Conservation (phyloP, 2,888 invertebrate species). For the Drepana falcataria region DNA sequence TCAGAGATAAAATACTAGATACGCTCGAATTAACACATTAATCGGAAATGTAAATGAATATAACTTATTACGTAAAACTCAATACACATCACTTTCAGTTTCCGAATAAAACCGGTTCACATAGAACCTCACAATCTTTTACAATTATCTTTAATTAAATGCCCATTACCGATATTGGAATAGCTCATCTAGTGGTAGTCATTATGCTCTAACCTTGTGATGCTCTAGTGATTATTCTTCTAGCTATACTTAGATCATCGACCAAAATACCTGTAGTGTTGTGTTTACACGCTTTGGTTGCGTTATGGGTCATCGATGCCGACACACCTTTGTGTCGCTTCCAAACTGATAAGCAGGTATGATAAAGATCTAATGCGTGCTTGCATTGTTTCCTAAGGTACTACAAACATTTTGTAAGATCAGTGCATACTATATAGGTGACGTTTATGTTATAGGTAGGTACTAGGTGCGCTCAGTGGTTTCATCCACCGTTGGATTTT, state of each 20-base stretch:
- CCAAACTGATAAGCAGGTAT: conserved; percentile 12
- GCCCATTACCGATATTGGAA: background rate
- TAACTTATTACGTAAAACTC: too few species aligned
- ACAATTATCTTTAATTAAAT: background rate
- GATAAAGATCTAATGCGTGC: conserved; percentile 12
- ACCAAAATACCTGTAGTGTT: conserved; percentile 31
- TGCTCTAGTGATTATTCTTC: conserved; percentile 32
- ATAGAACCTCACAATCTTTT: background rate
- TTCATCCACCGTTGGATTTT: too few species aligned
- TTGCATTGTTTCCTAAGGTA: conserved; percentile 4
- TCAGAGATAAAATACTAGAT: too few species aligned
- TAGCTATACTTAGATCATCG: conserved; percentile 52
- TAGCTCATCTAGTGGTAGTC: background rate
- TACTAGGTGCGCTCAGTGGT: too few species aligned
- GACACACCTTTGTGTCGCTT: conserved; percentile 18
- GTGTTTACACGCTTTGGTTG: conserved; percentile 22
- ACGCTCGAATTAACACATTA: too few species aligned
- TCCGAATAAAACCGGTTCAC: background rate
- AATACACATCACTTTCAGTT: too few species aligned
- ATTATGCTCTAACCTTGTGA: conserved; percentile 25
- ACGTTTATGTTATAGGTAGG: background rate
- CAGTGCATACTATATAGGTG: background rate
- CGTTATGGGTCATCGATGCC: conserved; percentile 32
- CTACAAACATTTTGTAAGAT: background rate
- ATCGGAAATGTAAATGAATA: too few species aligned